These are phyloP conservation scores for Aphodius sticticus DNA, from an alignment of 2,888 invertebrate species.

Conservation along the genomic window DNA sequence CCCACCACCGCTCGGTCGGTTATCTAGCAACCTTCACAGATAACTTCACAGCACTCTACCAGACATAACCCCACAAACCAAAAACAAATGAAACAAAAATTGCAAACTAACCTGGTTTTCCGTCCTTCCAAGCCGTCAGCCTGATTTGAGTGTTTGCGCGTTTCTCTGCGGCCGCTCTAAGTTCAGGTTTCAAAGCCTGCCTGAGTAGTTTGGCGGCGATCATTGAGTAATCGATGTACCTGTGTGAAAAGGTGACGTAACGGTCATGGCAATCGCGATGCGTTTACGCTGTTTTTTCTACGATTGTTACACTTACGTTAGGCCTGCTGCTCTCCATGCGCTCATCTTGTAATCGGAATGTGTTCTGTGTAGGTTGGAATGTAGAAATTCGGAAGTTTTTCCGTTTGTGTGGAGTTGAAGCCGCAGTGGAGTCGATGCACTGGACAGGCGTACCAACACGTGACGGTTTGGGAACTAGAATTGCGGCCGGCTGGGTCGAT, in stretches of 20 bases:
- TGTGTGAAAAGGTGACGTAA: conserved; percentile 35
- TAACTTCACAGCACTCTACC: background rate
- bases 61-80: conserved; percentile 10
- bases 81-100: conserved; percentile 22
- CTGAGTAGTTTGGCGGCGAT: conserved; percentile 48
- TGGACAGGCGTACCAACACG: conserved; percentile 28
- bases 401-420: conserved; percentile 16
- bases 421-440: conserved; percentile 25
- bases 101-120: conserved; percentile 38
- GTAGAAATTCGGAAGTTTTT: background rate
- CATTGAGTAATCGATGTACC: conserved; percentile 49
- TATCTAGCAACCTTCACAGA: background rate
- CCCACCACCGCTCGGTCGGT: background rate
- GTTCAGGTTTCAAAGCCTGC: conserved; percentile 46
- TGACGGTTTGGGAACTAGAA: conserved; percentile 14
- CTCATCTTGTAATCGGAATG: conserved; percentile 26
- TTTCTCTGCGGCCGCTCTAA: conserved; percentile 39
- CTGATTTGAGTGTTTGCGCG: conserved; percentile 42
- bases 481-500: background rate
- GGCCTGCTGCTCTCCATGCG: conserved; percentile 39
- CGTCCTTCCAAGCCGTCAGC: conserved; percentile 42
- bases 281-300: conserved; percentile 25
- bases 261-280: background rate
- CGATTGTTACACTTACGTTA: conserved; percentile 36
- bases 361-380: background rate